These are phyloP conservation scores for Acleris cristana DNA, from an alignment of 2,888 invertebrate genomes.

Conservation along the genomic window DNA sequence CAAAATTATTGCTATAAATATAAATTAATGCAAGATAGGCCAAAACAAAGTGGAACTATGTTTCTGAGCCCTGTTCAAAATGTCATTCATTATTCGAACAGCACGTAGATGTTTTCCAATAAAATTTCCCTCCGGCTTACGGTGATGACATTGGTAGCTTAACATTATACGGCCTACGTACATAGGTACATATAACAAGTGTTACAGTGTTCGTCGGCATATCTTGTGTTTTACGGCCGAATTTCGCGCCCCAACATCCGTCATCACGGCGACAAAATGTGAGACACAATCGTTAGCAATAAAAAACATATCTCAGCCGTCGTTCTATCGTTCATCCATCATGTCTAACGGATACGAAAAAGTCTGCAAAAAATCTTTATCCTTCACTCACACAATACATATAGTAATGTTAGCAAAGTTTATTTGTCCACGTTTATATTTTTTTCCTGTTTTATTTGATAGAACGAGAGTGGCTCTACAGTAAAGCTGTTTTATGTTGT, in stretches of 20 bases:
- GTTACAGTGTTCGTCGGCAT: constrained; percentile 21
- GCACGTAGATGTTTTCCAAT: constrained; percentile 30
- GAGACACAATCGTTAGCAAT: constrained; percentile 35
- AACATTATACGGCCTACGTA: neutral
- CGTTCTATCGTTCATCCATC: constrained; percentile 22
- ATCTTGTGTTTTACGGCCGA: constrained; percentile 36
- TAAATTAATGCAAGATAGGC: too few species aligned
- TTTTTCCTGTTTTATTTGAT: too few species aligned
- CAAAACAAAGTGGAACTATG: too few species aligned
- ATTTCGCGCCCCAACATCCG: constrained; percentile 25
- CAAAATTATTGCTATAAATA: too few species aligned
- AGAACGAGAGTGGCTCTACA: too few species aligned
- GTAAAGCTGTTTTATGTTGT: too few species aligned
- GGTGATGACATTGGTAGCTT: constrained; percentile 18
- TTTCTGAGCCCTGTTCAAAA: neutral
- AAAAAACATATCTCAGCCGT: constrained; percentile 30
- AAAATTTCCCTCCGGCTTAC: constrained; percentile 20
- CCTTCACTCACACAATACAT: neutral
- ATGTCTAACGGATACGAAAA: constrained; percentile 21
- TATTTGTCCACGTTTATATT: too few species aligned
- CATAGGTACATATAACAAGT: constrained; percentile 11
- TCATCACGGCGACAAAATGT: constrained; percentile 30
- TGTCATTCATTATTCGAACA: constrained; percentile 22
- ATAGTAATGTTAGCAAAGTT: neutral
- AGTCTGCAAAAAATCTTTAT: neutral